phyloP scores from a whole-genome alignment of 2,888 invertebrate genomes.

The Sarcophaga rosellei region DNA sequence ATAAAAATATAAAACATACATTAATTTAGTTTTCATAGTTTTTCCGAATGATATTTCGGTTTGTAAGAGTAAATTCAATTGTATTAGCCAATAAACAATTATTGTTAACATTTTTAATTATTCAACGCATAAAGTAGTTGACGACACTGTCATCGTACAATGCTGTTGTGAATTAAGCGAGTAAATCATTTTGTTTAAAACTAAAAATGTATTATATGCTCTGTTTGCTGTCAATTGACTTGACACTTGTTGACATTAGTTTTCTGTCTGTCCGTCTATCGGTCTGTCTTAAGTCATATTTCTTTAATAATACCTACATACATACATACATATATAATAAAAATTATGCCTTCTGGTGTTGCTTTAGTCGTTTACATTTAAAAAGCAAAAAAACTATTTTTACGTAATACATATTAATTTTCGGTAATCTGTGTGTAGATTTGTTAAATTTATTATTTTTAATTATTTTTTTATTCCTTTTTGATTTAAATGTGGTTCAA shows the following conservation, averaged over 20 bases:
- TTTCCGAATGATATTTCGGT: not conserved
- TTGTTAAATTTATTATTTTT: constrained; percentile 4
- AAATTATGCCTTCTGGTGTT: not conserved
- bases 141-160: not conserved
- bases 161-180: constrained; percentile 4
- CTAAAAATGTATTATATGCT: constrained; percentile 36
- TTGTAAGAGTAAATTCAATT: not conserved
- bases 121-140: not conserved
- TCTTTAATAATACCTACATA: not conserved
- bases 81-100: constrained; percentile 21
- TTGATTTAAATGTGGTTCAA: constrained; percentile 42
- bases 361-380: not conserved
- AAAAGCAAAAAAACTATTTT: constrained; percentile 9
- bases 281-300: not conserved
- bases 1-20: too few species aligned
- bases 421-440: not conserved
- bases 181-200: constrained; percentile 6
- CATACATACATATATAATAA: too few species aligned
- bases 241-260: constrained; percentile 57
- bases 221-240: constrained; percentile 56
- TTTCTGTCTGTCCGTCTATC: not conserved
- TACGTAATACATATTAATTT: constrained; percentile 3
- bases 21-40: too few species aligned
- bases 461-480: not conserved
- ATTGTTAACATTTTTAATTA: not conserved